phyloP scores from a whole-genome alignment of 1,140 invertebrate species.

The Drosophila jambulina region DNA sequence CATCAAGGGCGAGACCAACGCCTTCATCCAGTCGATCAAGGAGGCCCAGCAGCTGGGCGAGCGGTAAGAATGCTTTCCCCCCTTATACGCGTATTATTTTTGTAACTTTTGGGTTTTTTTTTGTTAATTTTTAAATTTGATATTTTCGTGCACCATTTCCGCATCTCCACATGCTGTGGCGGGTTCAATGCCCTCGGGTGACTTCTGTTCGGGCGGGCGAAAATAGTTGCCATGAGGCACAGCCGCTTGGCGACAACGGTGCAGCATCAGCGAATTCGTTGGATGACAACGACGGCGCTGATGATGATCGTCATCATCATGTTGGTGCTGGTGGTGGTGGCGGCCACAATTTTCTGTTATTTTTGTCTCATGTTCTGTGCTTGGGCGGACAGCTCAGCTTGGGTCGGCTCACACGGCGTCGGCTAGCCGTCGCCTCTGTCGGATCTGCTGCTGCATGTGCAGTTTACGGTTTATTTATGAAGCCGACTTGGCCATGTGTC shows the following conservation, averaged over 20 bases:
- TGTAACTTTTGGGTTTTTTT: slow-evolving; percentile 31
- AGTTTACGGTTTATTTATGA: slow-evolving; percentile 56
- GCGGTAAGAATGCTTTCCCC: slow-evolving; percentile 53
- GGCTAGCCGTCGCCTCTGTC: background rate
- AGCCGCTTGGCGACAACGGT: slow-evolving; percentile 49
- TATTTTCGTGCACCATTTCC: slow-evolving; percentile 52
- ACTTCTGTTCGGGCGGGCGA: slow-evolving; percentile 68
- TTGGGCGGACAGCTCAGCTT: slow-evolving; percentile 73
- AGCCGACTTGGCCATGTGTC: slow-evolving; percentile 29
- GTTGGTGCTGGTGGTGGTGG: background rate
- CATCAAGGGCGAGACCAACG: slow-evolving; percentile 66
- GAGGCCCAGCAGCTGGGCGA: slow-evolving; percentile 66
- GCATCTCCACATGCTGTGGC: slow-evolving; percentile 44
- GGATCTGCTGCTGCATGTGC: slow-evolving; percentile 17
- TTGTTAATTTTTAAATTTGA: slow-evolving; percentile 45
- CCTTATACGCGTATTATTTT: slow-evolving; percentile 23
- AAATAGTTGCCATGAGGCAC: slow-evolving; percentile 77
- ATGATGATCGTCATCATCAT: slow-evolving; percentile 14
- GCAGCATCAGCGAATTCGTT: slow-evolving; percentile 48
- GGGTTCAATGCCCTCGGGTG: slow-evolving; percentile 67
- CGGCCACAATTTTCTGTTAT: slow-evolving; percentile 61
- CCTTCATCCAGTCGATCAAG: slow-evolving; percentile 75
- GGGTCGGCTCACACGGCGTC: slow-evolving; percentile 28
- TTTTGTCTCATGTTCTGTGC: slow-evolving; percentile 76
- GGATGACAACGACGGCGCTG: slow-evolving; percentile 21